A percentile compares a stretch with the other conserved stretches of the same genome.
These are phyloP conservation scores for Nesoenas mayeri DNA, from an alignment of 2,113 vertebrate genomes.

Conservation along the genomic window DNA sequence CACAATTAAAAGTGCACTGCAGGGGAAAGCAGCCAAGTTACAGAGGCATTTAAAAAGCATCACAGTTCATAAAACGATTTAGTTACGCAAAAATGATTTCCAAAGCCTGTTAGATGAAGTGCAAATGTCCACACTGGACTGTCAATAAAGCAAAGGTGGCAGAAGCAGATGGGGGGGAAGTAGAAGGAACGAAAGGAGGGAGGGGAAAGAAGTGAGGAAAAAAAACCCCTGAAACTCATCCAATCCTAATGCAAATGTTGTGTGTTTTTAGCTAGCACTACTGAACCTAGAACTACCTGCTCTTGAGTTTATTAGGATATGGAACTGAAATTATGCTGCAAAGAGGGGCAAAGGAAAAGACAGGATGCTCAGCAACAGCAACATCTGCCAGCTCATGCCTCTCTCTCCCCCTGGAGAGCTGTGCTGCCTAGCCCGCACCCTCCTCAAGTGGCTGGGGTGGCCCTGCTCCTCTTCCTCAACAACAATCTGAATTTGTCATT, in stretches of 20 bases:
- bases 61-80: constrained; percentile 25
- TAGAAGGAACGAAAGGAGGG: not conserved
- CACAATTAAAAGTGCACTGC: constrained; percentile 24
- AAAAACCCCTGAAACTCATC: not conserved
- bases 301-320: not conserved
- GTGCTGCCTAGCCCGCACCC: not conserved
- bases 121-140: not conserved
- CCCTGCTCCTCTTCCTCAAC: not conserved
- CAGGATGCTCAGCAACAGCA: not conserved
- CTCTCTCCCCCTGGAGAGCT: not conserved
- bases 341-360: not conserved
- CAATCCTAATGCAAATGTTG: not conserved
- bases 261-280: not conserved
- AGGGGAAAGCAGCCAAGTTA: not conserved
- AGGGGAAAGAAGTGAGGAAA: not conserved
- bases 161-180: not conserved
- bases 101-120: not conserved
- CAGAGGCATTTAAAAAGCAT: constrained; percentile 8
- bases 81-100: not conserved
- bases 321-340: not conserved
- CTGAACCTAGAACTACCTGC: not conserved
- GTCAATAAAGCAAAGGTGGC: not conserved
- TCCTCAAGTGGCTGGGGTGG: not conserved
- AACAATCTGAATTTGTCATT: not conserved
- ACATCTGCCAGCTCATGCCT: not conserved